Percentiles rank a stretch among this genome's conserved stretches.
Evolutionary conservation across 2,888 invertebrate species (phyloP).

Genomic region (Heteropelma amictum): DNA sequence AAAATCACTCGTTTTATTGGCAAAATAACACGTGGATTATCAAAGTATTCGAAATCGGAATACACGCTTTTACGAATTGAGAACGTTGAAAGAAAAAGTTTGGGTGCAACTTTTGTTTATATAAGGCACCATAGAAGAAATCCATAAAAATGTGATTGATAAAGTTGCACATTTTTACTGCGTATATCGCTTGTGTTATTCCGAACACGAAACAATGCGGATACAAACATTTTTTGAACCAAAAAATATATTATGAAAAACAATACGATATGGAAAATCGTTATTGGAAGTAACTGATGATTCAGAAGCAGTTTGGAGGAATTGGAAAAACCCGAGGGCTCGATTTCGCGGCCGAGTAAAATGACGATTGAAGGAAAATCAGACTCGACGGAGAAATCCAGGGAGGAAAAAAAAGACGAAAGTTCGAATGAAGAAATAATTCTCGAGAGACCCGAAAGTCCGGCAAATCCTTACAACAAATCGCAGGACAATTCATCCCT

Average conservation of each 20-base stretch:
- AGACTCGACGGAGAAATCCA: neutral
- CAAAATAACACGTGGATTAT: no score
- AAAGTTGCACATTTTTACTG: no score
- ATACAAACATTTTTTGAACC: neutral
- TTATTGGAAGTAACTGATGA: neutral
- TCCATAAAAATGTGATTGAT: no score
- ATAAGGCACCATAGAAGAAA: no score
- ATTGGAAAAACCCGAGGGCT: slow-evolving; percentile 7
- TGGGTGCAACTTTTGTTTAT: no score
- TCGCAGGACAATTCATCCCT: slow-evolving; percentile 55
- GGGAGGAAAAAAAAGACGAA: slow-evolving; percentile 14
- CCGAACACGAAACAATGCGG: no score
- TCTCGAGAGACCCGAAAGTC: slow-evolving; percentile 58
- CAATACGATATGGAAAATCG: neutral
- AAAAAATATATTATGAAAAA: neutral
- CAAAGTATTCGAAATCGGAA: no score
- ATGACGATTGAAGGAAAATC: slow-evolving; percentile 15
- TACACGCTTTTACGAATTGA: no score
- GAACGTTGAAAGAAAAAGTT: no score
- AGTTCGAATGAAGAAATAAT: slow-evolving; percentile 13
- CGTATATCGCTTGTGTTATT: no score
- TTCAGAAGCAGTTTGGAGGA: slow-evolving; percentile 24
- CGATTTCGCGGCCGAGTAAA: neutral
- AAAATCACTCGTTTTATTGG: no score
- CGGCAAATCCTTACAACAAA: slow-evolving; percentile 69